Evolutionary conservation across 2,888 invertebrate species (phyloP), one percentile per base, ranked within the genome.

Genomic region (Ametastegia equiseti): DNA sequence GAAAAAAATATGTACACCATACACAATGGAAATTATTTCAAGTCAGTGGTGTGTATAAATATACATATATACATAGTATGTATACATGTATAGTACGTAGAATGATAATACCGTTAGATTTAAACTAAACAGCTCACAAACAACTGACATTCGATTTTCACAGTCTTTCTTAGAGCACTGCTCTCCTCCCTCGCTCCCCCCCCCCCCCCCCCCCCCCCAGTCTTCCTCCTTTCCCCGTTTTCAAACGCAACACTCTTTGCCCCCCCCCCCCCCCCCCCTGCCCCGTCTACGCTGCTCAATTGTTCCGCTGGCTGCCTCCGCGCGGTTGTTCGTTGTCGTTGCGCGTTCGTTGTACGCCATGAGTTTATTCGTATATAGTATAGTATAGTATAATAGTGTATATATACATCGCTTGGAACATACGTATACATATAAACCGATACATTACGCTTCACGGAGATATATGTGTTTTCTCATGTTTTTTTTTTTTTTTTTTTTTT

Each of bases 91-190:
- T 50, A 50, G n/a, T 1, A 19, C 15, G 15, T 60, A 60, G 30
- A 30, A 60, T 60, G 30, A 60, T 60, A 60, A 36, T 71, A 47
- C 71, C 71, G 71, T 71, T 71, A 54, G 50, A 75, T 63, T 19
- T 42, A 78, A 78, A 57, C 60, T 78, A 39, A 75, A 42, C 57
- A 60, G 60, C 78, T 60, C 57, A 30, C 78, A 78, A 78, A 78
- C 60, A 78, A 78, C 78, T 78, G 78, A 78, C 45, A 78, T 78
- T 78, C 78, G 78, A 78, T 78, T 78, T 78, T 78, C 60, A 78
- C 78, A 78, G 78, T 63, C 13, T 78, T 78, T 78, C 78, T 78
- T 78, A 60, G 42, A 60, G 63, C 63, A 60, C 60, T 42, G n/a
- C 30, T 47, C 65, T 67, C 60, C 73, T 45, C 78, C 80, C 80